These are phyloP conservation scores for Todiramphus saurophagus DNA, from an alignment of 2,113 vertebrate genomes.

Conservation along the genomic window DNA sequence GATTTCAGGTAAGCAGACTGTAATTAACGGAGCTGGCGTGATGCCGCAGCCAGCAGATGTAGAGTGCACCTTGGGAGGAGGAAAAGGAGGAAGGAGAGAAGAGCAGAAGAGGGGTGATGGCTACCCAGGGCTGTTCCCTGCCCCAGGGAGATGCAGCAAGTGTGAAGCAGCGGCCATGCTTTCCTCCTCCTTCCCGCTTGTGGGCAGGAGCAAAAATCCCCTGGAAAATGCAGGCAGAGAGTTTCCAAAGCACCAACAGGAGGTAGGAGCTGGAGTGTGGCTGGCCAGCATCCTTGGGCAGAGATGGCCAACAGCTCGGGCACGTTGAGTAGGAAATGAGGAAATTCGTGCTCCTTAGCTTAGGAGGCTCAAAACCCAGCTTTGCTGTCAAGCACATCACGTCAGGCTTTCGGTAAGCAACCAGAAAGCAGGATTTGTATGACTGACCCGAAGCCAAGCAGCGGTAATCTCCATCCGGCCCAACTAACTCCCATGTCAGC, in stretches of 20 bases:
- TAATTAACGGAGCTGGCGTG: slow-evolving; percentile 64
- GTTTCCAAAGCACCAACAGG: fast-evolving
- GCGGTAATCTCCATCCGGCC: not conserved
- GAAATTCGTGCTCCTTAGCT: not conserved
- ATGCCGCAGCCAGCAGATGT: slow-evolving; percentile 60
- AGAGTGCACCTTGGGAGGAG: slow-evolving; percentile 47
- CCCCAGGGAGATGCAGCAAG: not conserved
- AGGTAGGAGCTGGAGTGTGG: not conserved
- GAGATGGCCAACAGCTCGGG: not conserved
- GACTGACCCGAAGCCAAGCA: not conserved
- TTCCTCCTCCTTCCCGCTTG: not conserved
- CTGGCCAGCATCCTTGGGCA: not conserved
- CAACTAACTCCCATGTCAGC: not conserved
- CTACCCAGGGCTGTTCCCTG: not conserved
- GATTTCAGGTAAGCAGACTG: slow-evolving; percentile 68
- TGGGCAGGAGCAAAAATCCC: not conserved
- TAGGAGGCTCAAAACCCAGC: not conserved
- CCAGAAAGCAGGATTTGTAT: slow-evolving; percentile 21
- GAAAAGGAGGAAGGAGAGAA: not conserved
- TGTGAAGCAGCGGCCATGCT: not conserved
- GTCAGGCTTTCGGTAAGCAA: not conserved
- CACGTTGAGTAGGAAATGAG: not conserved
- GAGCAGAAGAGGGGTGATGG: not conserved
- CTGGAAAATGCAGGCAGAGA: not conserved
- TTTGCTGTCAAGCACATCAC: not conserved